Evolutionary conservation across 2,113 vertebrate genomes (phyloP).

Genomic region (Syrmaticus mikado): DNA sequence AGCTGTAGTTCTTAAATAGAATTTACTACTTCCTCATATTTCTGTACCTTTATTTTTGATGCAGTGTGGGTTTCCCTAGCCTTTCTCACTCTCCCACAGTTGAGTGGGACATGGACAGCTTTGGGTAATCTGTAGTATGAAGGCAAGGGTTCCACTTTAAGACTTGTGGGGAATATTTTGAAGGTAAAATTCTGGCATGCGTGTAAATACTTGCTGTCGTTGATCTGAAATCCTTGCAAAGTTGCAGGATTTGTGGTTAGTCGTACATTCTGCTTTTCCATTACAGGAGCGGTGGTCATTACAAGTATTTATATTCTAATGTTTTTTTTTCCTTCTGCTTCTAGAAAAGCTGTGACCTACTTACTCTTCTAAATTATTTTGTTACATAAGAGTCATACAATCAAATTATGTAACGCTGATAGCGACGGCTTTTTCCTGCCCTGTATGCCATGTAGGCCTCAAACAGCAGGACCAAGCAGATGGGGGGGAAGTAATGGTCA

Average conservation of each 20-base stretch:
- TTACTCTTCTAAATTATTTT: slow-evolving; percentile 68
- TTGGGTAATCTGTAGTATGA: neutral
- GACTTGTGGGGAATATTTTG: neutral
- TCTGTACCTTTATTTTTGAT: neutral
- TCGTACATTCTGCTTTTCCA: neutral
- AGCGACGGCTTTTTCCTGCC: slow-evolving; percentile 40
- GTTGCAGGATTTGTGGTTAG: neutral
- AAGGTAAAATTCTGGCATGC: neutral
- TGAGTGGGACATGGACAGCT: neutral
- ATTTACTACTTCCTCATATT: neutral
- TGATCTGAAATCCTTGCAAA: accelerated
- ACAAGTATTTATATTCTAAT: neutral
- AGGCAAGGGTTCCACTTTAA: neutral
- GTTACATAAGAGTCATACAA: slow-evolving; percentile 70
- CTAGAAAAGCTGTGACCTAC: slow-evolving; percentile 68
- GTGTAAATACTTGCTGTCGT: accelerated
- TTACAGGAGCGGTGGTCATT: slow-evolving; percentile 10
- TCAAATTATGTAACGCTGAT: slow-evolving; percentile 60
- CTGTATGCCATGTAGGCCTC: slow-evolving; percentile 25
- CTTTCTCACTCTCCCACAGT: neutral
- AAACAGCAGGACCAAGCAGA: slow-evolving; percentile 5
- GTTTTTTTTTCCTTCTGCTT: neutral
- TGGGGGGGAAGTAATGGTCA: neutral
- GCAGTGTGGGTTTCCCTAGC: neutral
- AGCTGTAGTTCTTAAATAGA: neutral